These are phyloP conservation scores for Riparia riparia DNA, from an alignment of 2,113 vertebrate genomes.

Conservation along the genomic window DNA sequence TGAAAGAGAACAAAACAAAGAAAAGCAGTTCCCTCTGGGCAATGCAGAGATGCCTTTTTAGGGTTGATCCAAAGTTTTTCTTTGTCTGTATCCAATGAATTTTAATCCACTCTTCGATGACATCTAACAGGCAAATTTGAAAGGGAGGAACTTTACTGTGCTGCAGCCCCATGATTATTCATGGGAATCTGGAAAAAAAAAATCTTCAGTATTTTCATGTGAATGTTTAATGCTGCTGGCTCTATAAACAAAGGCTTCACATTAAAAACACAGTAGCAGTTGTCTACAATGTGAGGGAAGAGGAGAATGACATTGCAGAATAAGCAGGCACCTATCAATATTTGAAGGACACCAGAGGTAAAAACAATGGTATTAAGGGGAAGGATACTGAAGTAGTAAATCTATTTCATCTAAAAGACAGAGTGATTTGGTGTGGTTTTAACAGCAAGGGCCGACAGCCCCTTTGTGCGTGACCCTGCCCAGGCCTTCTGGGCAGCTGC, in stretches of 20 bases:
- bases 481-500: background rate
- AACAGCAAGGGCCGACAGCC: background rate
- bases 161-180: slow-evolving; percentile 28
- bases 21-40: background rate
- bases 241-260: background rate
- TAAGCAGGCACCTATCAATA: background rate
- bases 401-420: background rate
- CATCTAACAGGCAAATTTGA: slow-evolving; percentile 28
- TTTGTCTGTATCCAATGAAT: background rate
- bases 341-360: slow-evolving; percentile 28
- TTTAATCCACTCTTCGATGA: background rate
- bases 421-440: background rate
- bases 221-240: background rate
- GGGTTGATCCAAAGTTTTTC: background rate
- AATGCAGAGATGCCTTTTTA: background rate
- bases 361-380: background rate
- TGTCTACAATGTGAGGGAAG: background rate
- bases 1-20: slow-evolving; percentile 7
- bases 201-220: background rate
- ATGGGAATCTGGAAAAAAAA: background rate
- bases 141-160: background rate
- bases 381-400: slow-evolving; percentile 13
- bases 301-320: background rate
- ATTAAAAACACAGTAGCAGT: slow-evolving; percentile 4
- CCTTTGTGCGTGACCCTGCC: fast-evolving